phyloP scores from a whole-genome alignment of 2,888 invertebrate species.

The Morinoia aosen region DNA sequence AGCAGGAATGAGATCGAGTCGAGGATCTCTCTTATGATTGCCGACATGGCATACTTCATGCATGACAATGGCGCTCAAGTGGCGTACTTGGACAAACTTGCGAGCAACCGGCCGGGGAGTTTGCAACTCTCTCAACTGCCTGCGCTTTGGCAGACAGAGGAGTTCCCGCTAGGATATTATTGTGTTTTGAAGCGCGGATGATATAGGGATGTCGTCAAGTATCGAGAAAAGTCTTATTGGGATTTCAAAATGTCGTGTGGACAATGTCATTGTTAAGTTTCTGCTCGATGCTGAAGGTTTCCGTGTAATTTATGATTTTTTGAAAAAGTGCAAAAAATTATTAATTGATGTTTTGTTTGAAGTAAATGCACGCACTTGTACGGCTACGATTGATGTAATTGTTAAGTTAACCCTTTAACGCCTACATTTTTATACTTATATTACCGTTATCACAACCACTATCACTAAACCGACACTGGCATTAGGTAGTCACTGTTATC shows the following conservation, averaged over 20 bases:
- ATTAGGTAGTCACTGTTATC: too few relatives aligned
- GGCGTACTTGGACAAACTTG: neutral
- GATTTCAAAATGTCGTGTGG: neutral
- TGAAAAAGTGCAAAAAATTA: neutral
- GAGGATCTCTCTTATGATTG: conserved; percentile 31
- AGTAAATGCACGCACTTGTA: neutral
- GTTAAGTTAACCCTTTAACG: too few relatives aligned
- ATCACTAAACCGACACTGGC: too few relatives aligned
- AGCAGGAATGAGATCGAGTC: conserved; percentile 27
- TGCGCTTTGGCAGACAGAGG: neutral
- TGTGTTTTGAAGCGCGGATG: neutral
- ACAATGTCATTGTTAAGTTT: neutral
- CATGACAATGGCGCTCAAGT: conserved; percentile 37
- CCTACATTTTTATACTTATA: too few relatives aligned
- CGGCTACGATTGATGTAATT: neutral
- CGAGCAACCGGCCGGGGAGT: neutral
- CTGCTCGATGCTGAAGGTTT: neutral
- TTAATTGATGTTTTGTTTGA: neutral
- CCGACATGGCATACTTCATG: conserved; percentile 25
- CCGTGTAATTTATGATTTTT: neutral
- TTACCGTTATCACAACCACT: too few relatives aligned
- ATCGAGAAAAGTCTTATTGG: neutral
- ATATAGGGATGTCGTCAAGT: neutral
- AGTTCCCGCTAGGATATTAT: neutral
- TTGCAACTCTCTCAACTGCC: neutral